Percentiles rank a stretch among this genome's conserved stretches.
Evolutionary conservation across 2,797 vertebrate genomes (phyloP).

Genomic region (Crocodylus rhombifer): DNA sequence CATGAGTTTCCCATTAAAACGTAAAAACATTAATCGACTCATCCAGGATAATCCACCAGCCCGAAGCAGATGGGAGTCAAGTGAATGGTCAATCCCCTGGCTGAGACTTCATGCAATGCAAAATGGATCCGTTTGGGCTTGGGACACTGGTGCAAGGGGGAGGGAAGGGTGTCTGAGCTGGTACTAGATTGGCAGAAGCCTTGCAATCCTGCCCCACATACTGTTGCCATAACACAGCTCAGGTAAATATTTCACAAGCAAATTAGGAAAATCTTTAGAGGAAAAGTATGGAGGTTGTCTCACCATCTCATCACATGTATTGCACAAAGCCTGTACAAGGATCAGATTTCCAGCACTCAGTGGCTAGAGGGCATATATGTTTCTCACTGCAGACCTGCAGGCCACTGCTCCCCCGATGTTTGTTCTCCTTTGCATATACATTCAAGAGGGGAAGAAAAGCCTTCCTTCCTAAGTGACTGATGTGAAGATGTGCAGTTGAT

Average conservation of each 20-base stretch:
- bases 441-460: not conserved
- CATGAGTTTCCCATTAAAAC: not conserved
- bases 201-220: accelerated
- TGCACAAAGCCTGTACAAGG: not conserved
- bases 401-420: constrained; percentile 17
- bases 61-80: not conserved
- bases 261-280: not conserved
- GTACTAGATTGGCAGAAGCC: not conserved
- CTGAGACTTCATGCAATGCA: not conserved
- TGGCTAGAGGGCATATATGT: not conserved
- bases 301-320: not conserved
- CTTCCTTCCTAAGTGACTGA: not conserved
- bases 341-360: constrained; percentile 27
- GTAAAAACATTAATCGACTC: not conserved
- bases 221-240: not conserved
- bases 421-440: not conserved
- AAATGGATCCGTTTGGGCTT: accelerated
- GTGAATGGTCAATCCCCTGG: not conserved
- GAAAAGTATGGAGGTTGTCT: not conserved
- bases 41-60: not conserved
- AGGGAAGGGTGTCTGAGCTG: not conserved
- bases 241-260: not conserved
- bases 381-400: constrained; percentile 12
- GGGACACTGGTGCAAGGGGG: accelerated
- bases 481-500: not conserved